Evolutionary conservation across 1,140 invertebrate species (phyloP), one percentile per base, ranked within the genome.

Genomic region (Saccostrea cuccullata): DNA sequence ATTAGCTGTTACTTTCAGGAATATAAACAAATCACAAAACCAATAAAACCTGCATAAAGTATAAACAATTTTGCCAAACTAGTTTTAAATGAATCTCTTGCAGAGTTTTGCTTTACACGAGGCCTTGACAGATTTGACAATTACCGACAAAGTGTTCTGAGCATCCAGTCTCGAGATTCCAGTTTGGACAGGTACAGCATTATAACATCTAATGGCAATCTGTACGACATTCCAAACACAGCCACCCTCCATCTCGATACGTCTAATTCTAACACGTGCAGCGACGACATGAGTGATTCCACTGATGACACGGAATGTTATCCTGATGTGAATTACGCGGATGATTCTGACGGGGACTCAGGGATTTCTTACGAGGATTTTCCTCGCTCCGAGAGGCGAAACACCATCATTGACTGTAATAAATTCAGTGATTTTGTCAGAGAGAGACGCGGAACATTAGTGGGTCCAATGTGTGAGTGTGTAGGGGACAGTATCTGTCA

Each of bases 201-300:
- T 8, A 30, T 70, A 9, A 70, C 70, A 55, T 13, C 47, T 67
- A 40, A 47, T 55, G 30, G 67, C 47, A 55, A 23, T 67, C 17
- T 55, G 13, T n/a, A 84, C 26, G 26, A 84, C 55, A 23, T 84
- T 84, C 82, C 82, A 84, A 84, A 84, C 82, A 84, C 82, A 11
- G 82, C 20, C 26, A 67, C 55, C 56, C 55, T 47, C 67, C 60
- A 77, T 36, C 11, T 77, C 0, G 26, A 77, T 36, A 36, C 70
- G 11, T 36, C 70, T 11, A 77, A 30, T 36, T 77, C 70, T 11
- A 36, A 77, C 26, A 77, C 26, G 4, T 77, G 13, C 26, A 40
- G 30, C 36, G 70, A 77, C 36, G 70, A 77, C 9, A 23, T 30
- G 9, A 77, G 70, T 77, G 70, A 77, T 26, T 77, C 23, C 30